Evolutionary conservation across 2,797 vertebrate genomes (phyloP), one percentile per base, ranked within the genome.

Genomic region (Florisuga fusca): DNA sequence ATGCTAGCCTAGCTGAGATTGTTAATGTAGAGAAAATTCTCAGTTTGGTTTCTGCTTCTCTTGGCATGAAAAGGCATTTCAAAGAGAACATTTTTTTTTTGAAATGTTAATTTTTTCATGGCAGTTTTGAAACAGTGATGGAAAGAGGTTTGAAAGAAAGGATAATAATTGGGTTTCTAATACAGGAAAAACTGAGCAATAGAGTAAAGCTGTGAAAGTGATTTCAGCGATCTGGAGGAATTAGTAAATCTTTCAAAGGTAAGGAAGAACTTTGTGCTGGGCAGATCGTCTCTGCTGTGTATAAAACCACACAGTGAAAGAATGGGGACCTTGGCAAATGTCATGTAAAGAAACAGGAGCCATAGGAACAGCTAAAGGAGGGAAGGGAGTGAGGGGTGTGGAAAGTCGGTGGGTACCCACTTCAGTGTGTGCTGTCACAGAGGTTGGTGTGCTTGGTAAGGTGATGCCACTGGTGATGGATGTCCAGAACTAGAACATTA

Each of bases 201-300:
- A 58, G 23, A 61, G 18, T 43, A 87, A 84, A 66, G 25, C 48
- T 84, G 10, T 79, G 41, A 62, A 77, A 95, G 50, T 66, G 48
- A 59, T 80, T 78, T 61, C 61, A 78, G 41, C 27, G 81, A 94
- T 77, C 38, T 75, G 59, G 46, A 80, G 29, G 48, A 81, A 93
- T 92, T 83, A 69, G 25, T 43, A 95, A 84, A 95, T 54, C 82
- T 45, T 81, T n/a, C 33, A 87, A 93, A 95, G 71, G 89, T 78
- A 79, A 81, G 54, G 83, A 89, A 91, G 94, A 98, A 98, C 97
- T 98, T 98, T 94, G 53, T 94, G 53, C 93, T 50, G 78, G 67
- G 87, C 93, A 95, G 94, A 88, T 93, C 93, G 96, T 97, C 96
- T 97, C 94, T 87, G 77, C 74, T 96, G 73, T 92, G 16, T 84